Conservation (phyloP, 2,888 invertebrate genomes). For the Idaea straminata region DNA sequence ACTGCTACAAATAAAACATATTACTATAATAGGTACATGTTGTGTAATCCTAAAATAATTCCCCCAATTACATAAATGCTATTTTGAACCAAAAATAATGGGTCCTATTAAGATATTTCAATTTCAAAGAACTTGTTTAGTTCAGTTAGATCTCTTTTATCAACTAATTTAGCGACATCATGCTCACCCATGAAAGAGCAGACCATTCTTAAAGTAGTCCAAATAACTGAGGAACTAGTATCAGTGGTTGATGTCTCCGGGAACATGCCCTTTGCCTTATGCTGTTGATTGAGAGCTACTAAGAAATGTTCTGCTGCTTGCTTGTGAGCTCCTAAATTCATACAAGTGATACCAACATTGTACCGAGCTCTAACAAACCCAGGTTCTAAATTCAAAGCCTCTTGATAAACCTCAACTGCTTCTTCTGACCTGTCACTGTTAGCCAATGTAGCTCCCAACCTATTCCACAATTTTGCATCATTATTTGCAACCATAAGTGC, state of each 20-base stretch:
- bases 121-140: conserved; percentile 79
- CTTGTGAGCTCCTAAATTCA: conserved; percentile 96
- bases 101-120: conserved; percentile 31
- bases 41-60: not conserved
- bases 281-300: conserved; percentile 95
- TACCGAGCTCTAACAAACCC: conserved; percentile 98
- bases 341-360: conserved; percentile 98
- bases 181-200: conserved; percentile 88
- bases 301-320: conserved; percentile 98
- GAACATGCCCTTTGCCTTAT: conserved; percentile 72
- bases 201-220: conserved; percentile 95
- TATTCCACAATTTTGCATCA: conserved; percentile 97
- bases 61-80: not conserved
- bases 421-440: conserved; percentile 97
- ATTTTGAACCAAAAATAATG: conserved; percentile 1
- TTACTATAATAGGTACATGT: not conserved
- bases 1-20: not conserved
- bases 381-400: conserved; percentile 93
- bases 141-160: conserved; percentile 80
- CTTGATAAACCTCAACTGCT: conserved; percentile 97
- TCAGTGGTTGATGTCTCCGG: conserved; percentile 58
- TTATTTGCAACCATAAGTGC: conserved; percentile 89
- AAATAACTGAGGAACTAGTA: conserved; percentile 93
- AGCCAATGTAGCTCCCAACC: conserved; percentile 97
- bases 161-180: conserved; percentile 82